Percentiles rank a stretch among this genome's conserved stretches.
Evolutionary conservation across 2,797 vertebrate genomes (phyloP).

Genomic region (Monodelphis domestica): DNA sequence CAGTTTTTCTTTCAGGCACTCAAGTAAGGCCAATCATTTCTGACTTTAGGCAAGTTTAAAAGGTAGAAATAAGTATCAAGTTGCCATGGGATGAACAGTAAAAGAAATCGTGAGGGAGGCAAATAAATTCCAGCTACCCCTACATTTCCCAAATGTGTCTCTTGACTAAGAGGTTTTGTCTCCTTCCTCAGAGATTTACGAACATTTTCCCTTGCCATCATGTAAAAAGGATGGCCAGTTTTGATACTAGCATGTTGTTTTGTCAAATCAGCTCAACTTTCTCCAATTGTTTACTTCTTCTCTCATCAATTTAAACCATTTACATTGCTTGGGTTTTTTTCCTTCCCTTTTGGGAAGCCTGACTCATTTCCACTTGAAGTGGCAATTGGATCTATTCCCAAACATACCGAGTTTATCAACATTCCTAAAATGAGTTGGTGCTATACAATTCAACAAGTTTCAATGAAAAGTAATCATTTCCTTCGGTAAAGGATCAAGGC

Average conservation of each 20-base stretch:
- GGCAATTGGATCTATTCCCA: neutral
- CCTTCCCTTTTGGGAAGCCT: neutral
- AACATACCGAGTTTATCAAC: neutral
- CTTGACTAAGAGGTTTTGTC: neutral
- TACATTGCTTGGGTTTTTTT: neutral
- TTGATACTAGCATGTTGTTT: neutral
- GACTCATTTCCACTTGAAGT: neutral
- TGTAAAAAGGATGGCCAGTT: neutral
- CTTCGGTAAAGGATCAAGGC: neutral
- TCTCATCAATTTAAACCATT: neutral
- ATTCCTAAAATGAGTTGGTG: constrained; percentile 12
- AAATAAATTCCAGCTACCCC: neutral
- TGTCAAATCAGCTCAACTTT: neutral
- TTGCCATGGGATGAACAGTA: neutral
- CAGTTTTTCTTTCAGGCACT: neutral
- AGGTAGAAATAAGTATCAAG: neutral
- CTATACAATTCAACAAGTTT: neutral
- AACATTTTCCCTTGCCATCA: too few species aligned
- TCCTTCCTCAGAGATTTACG: neutral
- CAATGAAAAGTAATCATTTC: neutral
- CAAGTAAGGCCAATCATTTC: neutral
- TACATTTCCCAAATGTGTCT: neutral
- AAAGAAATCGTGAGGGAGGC: neutral
- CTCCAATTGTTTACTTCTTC: neutral
- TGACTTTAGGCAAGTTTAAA: neutral